A percentile compares a stretch with the other conserved stretches of the same genome.
Conservation (phyloP, 1,140 invertebrate genomes). For the Nautilus pompilius region DNA sequence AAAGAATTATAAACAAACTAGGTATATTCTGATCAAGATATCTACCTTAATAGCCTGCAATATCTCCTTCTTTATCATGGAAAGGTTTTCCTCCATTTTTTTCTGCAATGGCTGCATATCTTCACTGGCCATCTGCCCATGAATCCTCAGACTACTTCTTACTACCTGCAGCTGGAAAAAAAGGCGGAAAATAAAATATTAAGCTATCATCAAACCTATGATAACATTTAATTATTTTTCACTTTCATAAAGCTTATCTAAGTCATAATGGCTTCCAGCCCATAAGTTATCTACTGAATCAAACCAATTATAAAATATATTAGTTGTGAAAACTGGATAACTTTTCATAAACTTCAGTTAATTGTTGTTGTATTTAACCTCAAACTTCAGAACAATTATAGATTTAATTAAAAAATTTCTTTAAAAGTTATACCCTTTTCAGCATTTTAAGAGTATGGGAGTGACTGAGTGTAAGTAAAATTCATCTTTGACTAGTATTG, state of each 20-base stretch:
- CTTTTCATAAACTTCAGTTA: too few species aligned
- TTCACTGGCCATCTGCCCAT: slow-evolving; percentile 76
- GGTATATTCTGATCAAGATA: background rate
- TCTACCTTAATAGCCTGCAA: background rate
- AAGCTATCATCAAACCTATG: background rate
- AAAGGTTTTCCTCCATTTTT: slow-evolving; percentile 79
- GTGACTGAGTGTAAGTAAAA: too few species aligned
- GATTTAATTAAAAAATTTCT: too few species aligned
- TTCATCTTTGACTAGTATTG: too few species aligned
- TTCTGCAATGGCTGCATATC: slow-evolving; percentile 84
- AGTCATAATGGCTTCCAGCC: background rate
- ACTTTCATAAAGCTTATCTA: background rate
- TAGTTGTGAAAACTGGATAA: too few species aligned
- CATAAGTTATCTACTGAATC: background rate
- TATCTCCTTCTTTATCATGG: slow-evolving; percentile 67
- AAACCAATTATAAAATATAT: too few species aligned
- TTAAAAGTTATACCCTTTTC: too few species aligned
- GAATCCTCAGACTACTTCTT: slow-evolving; percentile 74
- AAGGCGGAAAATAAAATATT: background rate
- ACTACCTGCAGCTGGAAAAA: slow-evolving; percentile 63
- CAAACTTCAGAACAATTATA: too few species aligned
- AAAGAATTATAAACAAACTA: too few species aligned
- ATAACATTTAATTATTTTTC: background rate
- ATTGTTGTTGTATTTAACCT: too few species aligned
- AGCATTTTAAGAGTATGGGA: too few species aligned